These are phyloP conservation scores for Erebia aethiops DNA, from an alignment of 2,888 invertebrate species.

Conservation along the genomic window DNA sequence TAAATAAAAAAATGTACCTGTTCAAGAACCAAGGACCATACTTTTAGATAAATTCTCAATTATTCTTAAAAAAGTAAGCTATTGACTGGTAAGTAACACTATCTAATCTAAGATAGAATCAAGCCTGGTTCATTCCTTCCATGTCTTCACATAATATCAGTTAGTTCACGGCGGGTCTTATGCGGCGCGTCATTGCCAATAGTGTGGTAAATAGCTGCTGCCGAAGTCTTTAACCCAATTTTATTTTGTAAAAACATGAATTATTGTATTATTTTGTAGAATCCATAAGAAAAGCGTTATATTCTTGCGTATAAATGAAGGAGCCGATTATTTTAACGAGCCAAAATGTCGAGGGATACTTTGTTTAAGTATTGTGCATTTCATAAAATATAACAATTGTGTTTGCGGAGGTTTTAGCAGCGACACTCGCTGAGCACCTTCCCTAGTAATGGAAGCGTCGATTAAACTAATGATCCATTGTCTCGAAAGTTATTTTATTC, in stretches of 20 bases:
- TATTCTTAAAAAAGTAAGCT: too few relatives aligned
- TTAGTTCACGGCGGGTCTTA: too few relatives aligned
- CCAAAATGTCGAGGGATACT: neutral
- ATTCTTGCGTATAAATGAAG: slow-evolving; percentile 3
- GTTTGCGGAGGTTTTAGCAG: slow-evolving; percentile 10
- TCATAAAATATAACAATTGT: slow-evolving; percentile 14
- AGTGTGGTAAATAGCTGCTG: too few relatives aligned
- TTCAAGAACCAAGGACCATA: too few relatives aligned
- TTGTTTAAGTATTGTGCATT: slow-evolving; percentile 13
- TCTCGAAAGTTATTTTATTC: slow-evolving; percentile 17
- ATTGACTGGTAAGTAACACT: too few relatives aligned
- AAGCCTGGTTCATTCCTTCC: too few relatives aligned
- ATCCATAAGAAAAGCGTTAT: neutral
- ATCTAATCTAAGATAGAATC: too few relatives aligned
- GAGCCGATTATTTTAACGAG: slow-evolving; percentile 7
- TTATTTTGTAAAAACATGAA: neutral
- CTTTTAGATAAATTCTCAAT: too few relatives aligned
- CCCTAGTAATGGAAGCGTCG: slow-evolving; percentile 18
- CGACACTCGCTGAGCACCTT: slow-evolving; percentile 11
- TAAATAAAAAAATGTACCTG: too few relatives aligned
- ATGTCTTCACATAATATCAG: too few relatives aligned
- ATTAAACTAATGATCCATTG: slow-evolving; percentile 25
- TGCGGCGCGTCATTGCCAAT: too few relatives aligned
- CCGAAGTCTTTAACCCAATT: too few relatives aligned
- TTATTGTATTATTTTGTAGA: neutral